Percentiles rank a stretch among this genome's conserved stretches.
These are phyloP conservation scores for Emydocephalus ijimae DNA, from an alignment of 2,113 vertebrate species.

Conservation along the genomic window DNA sequence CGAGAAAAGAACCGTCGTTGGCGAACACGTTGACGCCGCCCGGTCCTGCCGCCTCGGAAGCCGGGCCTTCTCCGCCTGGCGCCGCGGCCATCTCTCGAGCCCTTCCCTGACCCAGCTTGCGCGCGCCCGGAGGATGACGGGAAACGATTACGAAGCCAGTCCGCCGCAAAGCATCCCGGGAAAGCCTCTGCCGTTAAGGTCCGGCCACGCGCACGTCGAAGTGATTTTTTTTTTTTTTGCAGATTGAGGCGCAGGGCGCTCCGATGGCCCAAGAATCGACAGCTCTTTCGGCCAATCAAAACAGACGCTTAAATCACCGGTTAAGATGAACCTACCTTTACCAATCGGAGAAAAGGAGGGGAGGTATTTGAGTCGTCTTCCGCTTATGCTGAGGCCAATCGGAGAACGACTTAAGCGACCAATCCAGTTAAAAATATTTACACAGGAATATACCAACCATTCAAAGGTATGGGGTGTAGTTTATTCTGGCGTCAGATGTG, in stretches of 20 bases:
- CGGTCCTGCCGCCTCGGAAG: constrained; percentile 43
- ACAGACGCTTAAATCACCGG: rapidly evolving
- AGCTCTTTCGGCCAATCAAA: background rate
- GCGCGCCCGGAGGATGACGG: constrained; percentile 15
- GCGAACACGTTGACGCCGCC: constrained; percentile 84
- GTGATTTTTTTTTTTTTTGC: background rate
- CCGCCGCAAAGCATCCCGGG: background rate
- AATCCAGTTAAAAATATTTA: background rate
- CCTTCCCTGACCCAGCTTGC: background rate
- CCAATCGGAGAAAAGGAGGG: background rate
- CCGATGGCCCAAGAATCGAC: background rate
- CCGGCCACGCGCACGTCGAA: background rate
- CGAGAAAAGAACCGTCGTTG: constrained; percentile 95
- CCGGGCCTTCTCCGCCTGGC: constrained; percentile 46
- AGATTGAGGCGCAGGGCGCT: rapidly evolving
- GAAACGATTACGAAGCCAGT: background rate
- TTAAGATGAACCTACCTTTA: background rate
- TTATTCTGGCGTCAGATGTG: too few relatives aligned
- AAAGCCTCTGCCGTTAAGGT: background rate
- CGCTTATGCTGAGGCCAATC: background rate
- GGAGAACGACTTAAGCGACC: background rate
- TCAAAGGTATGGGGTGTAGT: background rate
- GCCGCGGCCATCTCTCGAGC: constrained; percentile 67
- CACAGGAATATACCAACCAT: background rate
- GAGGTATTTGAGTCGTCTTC: background rate